Percentiles rank a stretch among this genome's conserved stretches.
phyloP scores from a whole-genome alignment of 2,113 vertebrate species.

The Psittacus erithacus region DNA sequence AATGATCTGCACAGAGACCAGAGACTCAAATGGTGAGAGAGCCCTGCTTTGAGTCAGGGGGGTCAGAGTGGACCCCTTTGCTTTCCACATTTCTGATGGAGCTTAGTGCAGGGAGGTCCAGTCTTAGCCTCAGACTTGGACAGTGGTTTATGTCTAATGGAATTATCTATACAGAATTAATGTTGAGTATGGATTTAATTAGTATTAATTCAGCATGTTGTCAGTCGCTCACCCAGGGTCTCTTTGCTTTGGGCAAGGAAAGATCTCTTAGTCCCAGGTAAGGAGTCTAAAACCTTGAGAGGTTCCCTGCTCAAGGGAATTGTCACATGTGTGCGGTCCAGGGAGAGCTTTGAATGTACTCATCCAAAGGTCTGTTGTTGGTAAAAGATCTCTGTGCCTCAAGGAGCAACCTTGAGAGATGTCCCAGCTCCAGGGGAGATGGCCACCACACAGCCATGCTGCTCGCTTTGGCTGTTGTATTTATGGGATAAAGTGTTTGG shows the following conservation, averaged over 20 bases:
- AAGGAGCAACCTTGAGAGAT: neutral
- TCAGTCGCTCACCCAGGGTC: neutral
- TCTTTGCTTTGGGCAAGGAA: neutral
- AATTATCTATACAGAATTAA: neutral
- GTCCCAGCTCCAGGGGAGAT: neutral
- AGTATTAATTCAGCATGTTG: neutral
- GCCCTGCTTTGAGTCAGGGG: neutral
- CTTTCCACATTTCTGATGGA: neutral
- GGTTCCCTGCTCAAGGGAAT: neutral
- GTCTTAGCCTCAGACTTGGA: neutral
- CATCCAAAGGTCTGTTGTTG: neutral
- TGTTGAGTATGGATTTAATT: neutral
- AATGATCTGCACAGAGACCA: neutral
- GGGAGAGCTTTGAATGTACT: neutral
- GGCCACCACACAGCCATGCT: neutral
- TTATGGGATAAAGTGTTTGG: neutral
- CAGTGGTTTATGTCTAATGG: neutral
- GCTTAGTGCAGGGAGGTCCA: neutral
- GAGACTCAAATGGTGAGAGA: neutral
- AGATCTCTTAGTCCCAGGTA: neutral
- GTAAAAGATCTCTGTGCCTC: neutral
- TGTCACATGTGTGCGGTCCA: too few relatives aligned
- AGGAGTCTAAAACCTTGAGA: neutral
- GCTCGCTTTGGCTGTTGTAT: accelerated
- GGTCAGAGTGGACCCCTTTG: neutral